Conservation (phyloP, 2,888 invertebrate genomes). For the Candidula unifasciata region DNA sequence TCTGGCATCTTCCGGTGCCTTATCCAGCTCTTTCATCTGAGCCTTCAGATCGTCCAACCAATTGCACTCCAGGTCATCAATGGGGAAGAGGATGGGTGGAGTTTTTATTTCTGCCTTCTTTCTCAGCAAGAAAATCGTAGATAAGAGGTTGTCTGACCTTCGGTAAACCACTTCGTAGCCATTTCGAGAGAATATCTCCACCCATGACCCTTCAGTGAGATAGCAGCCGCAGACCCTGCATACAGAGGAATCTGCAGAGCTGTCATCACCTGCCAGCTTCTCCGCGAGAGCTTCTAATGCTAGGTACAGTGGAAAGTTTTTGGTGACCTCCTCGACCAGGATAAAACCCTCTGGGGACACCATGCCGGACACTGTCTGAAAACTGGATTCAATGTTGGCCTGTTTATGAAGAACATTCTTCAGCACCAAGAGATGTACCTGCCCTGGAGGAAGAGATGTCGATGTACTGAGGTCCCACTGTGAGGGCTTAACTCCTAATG, state of each 20-base stretch:
- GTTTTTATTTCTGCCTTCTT: slow-evolving; percentile 73
- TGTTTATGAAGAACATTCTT: slow-evolving; percentile 68
- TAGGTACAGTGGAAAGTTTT: slow-evolving; percentile 70
- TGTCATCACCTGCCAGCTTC: slow-evolving; percentile 38
- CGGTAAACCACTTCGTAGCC: slow-evolving; percentile 82
- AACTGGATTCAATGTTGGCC: slow-evolving; percentile 56
- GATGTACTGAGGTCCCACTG: slow-evolving; percentile 82
- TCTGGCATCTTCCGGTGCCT: slow-evolving; percentile 80
- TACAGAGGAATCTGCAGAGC: slow-evolving; percentile 46
- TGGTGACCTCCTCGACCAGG: slow-evolving; percentile 77
- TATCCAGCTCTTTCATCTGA: slow-evolving; percentile 82
- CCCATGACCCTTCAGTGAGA: slow-evolving; percentile 64
- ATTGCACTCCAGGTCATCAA: slow-evolving; percentile 61
- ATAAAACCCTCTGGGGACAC: slow-evolving; percentile 82
- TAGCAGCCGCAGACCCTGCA: slow-evolving; percentile 60
- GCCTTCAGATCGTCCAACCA: slow-evolving; percentile 90
- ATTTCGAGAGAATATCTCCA: slow-evolving; percentile 62
- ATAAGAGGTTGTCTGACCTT: slow-evolving; percentile 83
- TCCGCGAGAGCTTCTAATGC: slow-evolving; percentile 62
- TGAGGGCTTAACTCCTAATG: slow-evolving; percentile 82
- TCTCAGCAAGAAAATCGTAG: slow-evolving; percentile 82
- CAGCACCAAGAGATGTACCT: slow-evolving; percentile 72
- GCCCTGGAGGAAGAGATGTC: slow-evolving; percentile 72
- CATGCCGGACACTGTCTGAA: slow-evolving; percentile 78
- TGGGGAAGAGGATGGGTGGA: slow-evolving; percentile 56